Base-by-base conservation (phyloP, 2,113 vertebrate genomes). In the Megalops atlanticus region DNA sequence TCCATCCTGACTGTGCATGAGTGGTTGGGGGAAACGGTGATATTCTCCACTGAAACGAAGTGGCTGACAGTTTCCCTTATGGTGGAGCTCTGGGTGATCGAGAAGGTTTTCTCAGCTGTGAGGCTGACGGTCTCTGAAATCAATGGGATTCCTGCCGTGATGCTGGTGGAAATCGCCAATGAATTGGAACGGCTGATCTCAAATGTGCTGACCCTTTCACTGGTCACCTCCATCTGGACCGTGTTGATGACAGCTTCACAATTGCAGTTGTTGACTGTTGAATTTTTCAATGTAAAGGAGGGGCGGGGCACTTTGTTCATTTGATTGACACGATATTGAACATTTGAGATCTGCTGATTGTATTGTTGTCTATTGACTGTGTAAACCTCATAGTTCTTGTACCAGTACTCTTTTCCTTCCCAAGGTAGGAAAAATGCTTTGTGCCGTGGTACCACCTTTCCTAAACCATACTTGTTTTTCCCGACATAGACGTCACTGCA, bases 401-500 rank as follows among this genome's bases (percentile, higher is more conserved):
- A 94, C 92, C 92, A 95, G 38, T 93, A 93, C 85, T 94, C 93
- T 14, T 93, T 86, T 0, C 93, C 93, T 39, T 93, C 91, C 90
- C 90, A 93, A 2, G 93, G 93, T 76, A 94, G 64, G 85, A 95
- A 95, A 87, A 95, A 94, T 1, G 93, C 92, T 33, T 92, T 82
- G 7, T 89, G 89, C 84, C 91, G 84, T 1, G 90, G 82, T 3
- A 92, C 92, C 1, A 95, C 93, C 81, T 94, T 95, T 24, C 94
- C 94, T 0, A 95, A 91, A 0, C 93, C 93, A 0, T 93, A 95
- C 84, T 93, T 92, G 87, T 94, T 94, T 86, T 92, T 94, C 0
- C 94, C 93, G 6, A 94, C 91, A 0, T 85, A 95, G 80, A 91
- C 89, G 24, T 79, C 80, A 0, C 76, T 18, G 33, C 93, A 93